Evolutionary conservation across 2,888 invertebrate genomes (phyloP).

Genomic region (Meteorus cinctellus): DNA sequence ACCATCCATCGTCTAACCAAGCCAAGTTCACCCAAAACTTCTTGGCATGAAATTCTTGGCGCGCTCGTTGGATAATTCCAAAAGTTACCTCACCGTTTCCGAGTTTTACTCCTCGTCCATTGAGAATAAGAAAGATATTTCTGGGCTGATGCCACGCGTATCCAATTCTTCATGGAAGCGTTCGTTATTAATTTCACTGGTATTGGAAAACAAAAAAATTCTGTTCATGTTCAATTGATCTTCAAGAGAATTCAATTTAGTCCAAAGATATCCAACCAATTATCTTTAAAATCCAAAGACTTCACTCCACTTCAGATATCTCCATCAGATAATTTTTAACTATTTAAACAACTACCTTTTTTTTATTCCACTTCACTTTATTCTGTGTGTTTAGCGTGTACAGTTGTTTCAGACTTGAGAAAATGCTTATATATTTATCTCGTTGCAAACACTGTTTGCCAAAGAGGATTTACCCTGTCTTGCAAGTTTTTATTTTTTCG

Average conservation of each 20-base stretch:
- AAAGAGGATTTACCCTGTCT: conserved; percentile 19
- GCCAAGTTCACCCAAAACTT: conserved; percentile 20
- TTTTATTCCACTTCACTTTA: background rate
- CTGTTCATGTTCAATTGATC: background rate
- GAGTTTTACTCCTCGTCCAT: background rate
- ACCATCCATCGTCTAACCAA: conserved; percentile 1
- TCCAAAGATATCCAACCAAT: background rate
- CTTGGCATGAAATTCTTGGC: conserved; percentile 18
- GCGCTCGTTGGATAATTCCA: conserved; percentile 20
- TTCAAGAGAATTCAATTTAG: background rate
- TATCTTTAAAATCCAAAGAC: background rate
- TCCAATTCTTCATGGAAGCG: background rate
- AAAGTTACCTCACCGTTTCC: conserved; percentile 1
- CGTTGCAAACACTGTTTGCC: conserved; percentile 9
- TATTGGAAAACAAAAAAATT: background rate
- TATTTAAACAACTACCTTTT: background rate
- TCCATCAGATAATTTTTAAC: background rate
- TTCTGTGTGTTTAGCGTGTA: background rate
- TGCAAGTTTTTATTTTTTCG: background rate
- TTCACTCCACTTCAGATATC: too few species aligned
- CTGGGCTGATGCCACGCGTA: background rate
- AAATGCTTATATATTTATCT: conserved; percentile 13
- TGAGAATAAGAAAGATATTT: conserved; percentile 9
- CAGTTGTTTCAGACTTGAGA: background rate
- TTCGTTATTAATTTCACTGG: conserved; percentile 14